These are phyloP conservation scores for Tetrao urogallus DNA, from an alignment of 2,113 vertebrate genomes.

Conservation along the genomic window DNA sequence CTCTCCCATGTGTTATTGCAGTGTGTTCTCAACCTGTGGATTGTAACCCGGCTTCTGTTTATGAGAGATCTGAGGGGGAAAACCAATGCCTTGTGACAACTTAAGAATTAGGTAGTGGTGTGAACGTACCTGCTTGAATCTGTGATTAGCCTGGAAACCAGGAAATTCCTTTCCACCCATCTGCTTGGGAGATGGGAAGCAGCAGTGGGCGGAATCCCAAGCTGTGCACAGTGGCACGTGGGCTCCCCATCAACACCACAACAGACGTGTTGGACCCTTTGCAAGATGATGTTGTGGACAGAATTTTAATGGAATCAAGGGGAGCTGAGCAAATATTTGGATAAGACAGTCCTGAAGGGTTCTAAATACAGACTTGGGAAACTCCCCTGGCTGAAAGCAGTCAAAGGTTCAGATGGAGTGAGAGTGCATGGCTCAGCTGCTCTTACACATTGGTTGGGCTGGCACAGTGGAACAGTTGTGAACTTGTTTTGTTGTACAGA, in stretches of 20 bases:
- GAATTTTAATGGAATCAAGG: background rate
- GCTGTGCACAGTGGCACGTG: rapidly evolving
- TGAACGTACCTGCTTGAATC: background rate
- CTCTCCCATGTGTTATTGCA: background rate
- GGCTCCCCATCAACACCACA: rapidly evolving
- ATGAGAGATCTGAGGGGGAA: background rate
- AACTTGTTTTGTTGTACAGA: background rate
- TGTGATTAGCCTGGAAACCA: background rate
- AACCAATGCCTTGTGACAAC: background rate
- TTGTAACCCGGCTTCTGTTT: background rate
- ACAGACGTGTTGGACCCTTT: rapidly evolving
- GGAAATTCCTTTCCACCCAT: background rate
- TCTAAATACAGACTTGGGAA: background rate
- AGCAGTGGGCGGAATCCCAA: background rate
- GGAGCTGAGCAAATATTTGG: background rate
- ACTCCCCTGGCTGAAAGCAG: background rate
- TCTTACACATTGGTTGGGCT: rapidly evolving
- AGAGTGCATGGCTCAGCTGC: rapidly evolving
- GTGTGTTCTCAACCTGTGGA: background rate
- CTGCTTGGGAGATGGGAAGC: background rate
- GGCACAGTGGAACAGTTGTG: background rate
- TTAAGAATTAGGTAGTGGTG: background rate
- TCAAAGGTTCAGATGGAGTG: background rate
- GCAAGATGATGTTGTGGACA: background rate
- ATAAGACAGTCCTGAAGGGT: background rate